Conservation (phyloP, 2,797 vertebrate species). For the Cossypha dichroa region DNA sequence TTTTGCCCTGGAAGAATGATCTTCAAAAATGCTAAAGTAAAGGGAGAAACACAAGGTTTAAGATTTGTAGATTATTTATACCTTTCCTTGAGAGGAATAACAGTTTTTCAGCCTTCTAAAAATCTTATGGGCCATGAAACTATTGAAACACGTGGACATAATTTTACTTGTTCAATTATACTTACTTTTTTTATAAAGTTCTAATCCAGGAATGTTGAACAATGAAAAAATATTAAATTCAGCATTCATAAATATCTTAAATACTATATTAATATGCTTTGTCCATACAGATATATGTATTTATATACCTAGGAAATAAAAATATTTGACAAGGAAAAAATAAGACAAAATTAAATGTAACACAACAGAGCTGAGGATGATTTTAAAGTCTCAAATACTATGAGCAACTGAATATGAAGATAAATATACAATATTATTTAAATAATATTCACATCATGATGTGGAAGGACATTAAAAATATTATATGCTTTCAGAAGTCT, state of each 20-base stretch:
- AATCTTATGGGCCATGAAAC: neutral
- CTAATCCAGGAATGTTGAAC: neutral
- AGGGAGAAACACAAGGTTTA: neutral
- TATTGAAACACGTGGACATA: neutral
- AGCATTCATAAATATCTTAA: neutral
- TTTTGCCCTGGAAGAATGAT: neutral
- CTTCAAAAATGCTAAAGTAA: neutral
- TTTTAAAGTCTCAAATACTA: neutral
- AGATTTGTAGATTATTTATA: neutral
- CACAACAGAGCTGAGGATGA: neutral
- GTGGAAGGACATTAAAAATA: neutral
- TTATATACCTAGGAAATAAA: neutral
- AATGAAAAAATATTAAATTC: neutral
- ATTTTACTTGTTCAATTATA: neutral
- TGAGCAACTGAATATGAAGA: neutral
- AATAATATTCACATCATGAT: neutral
- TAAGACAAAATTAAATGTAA: neutral
- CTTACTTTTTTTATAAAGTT: neutral
- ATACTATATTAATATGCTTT: neutral
- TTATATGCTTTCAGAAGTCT: neutral
- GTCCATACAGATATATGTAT: neutral
- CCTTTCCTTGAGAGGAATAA: neutral
- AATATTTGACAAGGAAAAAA: neutral
- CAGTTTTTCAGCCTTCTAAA: neutral
- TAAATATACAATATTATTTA: neutral